These are phyloP conservation scores for Polyommatus iphigenia DNA, from an alignment of 2,888 invertebrate species.

Conservation along the genomic window DNA sequence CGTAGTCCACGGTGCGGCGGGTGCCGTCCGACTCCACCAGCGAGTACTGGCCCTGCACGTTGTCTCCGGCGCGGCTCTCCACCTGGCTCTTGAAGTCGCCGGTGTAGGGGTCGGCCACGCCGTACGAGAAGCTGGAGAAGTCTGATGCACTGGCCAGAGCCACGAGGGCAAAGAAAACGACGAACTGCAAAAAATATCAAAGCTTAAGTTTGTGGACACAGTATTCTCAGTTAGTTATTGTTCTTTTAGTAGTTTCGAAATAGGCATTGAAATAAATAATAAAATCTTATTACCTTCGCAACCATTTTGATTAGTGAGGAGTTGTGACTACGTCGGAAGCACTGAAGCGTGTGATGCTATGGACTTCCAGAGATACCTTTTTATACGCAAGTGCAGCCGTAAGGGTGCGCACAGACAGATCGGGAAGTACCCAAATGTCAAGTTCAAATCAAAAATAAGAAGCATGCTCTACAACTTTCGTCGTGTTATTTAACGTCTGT, in stretches of 20 bases:
- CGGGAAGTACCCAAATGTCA: slow-evolving; percentile 38
- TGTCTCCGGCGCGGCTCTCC: slow-evolving; percentile 83
- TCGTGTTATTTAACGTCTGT: slow-evolving; percentile 17
- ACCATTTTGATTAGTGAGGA: slow-evolving; percentile 54
- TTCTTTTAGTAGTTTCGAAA: neutral
- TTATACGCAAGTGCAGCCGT: slow-evolving; percentile 14
- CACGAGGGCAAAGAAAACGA: slow-evolving; percentile 63
- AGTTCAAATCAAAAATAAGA: slow-evolving; percentile 30
- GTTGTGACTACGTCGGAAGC: slow-evolving; percentile 58
- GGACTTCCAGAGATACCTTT: slow-evolving; percentile 12
- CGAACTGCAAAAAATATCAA: slow-evolving; percentile 60
- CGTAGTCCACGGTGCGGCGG: slow-evolving; percentile 82
- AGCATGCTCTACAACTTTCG: slow-evolving; percentile 26
- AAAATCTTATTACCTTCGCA: slow-evolving; percentile 58
- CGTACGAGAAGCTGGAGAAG: slow-evolving; percentile 70
- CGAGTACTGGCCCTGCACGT: slow-evolving; percentile 79
- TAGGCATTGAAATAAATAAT: slow-evolving; percentile 18
- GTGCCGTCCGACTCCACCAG: slow-evolving; percentile 82
- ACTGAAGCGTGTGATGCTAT: slow-evolving; percentile 54
- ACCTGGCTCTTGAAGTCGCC: slow-evolving; percentile 80
- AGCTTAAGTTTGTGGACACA: neutral
- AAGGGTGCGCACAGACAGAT: slow-evolving; percentile 27
- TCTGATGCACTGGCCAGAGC: slow-evolving; percentile 56
- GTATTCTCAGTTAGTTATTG: neutral
- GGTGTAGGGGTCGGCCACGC: slow-evolving; percentile 73